Evolutionary conservation across 92 coral and sea anemone genomes (phyloP).

Genomic region (Nematostella vectensis): DNA sequence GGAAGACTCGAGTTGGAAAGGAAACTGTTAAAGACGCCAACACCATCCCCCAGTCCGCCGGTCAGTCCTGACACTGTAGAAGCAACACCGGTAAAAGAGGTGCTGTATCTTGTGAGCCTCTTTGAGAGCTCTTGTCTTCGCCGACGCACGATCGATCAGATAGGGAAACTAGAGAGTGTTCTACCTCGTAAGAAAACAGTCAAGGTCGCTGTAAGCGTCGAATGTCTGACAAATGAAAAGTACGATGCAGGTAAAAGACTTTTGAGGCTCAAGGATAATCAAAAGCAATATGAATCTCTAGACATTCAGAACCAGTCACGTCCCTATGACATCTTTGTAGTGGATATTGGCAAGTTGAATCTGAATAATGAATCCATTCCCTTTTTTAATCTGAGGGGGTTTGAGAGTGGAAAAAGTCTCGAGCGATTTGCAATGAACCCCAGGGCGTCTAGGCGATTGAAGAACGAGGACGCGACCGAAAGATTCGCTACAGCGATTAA

Average conservation of each 20-base stretch:
- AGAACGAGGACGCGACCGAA: constrained; percentile 37
- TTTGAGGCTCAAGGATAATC: not conserved
- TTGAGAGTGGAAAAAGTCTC: not conserved
- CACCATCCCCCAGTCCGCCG: constrained; percentile 1
- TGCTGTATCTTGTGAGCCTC: constrained; percentile 6
- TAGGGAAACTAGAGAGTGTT: constrained; percentile 16
- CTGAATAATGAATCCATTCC: constrained; percentile 7
- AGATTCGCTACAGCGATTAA: constrained; percentile 57
- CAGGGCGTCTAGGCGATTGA: constrained; percentile 13
- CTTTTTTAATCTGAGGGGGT: not conserved
- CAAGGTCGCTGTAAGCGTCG: constrained; percentile 9
- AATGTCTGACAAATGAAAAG: constrained; percentile 21
- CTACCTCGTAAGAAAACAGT: constrained; percentile 31
- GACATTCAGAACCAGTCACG: not conserved
- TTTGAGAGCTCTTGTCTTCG: constrained; percentile 19
- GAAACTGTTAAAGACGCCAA: constrained; percentile 4
- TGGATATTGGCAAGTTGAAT: constrained; percentile 16
- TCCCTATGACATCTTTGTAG: constrained; percentile 3
- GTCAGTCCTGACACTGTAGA: constrained; percentile 4
- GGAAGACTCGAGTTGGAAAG: constrained; percentile 6
- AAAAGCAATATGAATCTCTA: not conserved
- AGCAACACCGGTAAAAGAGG: constrained; percentile 18
- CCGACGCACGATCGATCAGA: constrained; percentile 13
- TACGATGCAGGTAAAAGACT: constrained; percentile 22
- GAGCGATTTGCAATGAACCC: constrained; percentile 2